Base-by-base conservation (phyloP, 1,140 invertebrate genomes). In the Trachymyrmex cornetzi region DNA sequence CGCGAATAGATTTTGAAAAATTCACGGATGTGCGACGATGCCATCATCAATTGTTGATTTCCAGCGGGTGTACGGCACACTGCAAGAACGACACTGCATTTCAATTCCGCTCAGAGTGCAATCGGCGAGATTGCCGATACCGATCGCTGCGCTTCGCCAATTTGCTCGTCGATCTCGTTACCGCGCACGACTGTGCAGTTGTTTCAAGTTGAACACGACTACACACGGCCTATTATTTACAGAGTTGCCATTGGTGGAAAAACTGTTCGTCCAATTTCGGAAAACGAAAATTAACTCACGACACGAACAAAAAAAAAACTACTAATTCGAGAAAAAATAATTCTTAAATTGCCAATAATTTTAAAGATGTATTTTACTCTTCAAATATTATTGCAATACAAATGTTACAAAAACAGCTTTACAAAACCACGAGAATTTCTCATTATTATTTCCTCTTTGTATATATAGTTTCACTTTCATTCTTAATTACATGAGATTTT, bases 81-180 rank as follows among this genome's bases (percentile, higher is more conserved):
- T 27, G 75, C 75, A 75, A 71, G 63, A 61, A 48, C 80, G 44
- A 88, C 59, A 24, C 38, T 38, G 66, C 87, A 72, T 84, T 88
- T 88, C 87, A 66, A 89, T 88, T 77, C 71, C 84, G 19, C 50
- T 59, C 4, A 16, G 50, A 50, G 72, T 50, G 74, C 88, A 72
- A 89, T 89, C 80, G 72, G 55, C 87, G 59, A 88, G 50, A 89
- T 88, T 89, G 88, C 81, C 81, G 57, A 89, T 88, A 88, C 85
- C 81, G 74, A 88, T 86, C 88, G 55, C 57, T 50, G 53, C 81
- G 19, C 74, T 53, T 85, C 59, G 59, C 81, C 88, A 89, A 89
- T 89, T 89, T 80, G 22, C 81, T 67, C 88, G 71, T 75, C 72
- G 85, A 82, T 77, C 57, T 84, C 87, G 72, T 69, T 77, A 48